These are phyloP conservation scores for Heliangelus exortis DNA, from an alignment of 2,797 vertebrate genomes.

Conservation along the genomic window DNA sequence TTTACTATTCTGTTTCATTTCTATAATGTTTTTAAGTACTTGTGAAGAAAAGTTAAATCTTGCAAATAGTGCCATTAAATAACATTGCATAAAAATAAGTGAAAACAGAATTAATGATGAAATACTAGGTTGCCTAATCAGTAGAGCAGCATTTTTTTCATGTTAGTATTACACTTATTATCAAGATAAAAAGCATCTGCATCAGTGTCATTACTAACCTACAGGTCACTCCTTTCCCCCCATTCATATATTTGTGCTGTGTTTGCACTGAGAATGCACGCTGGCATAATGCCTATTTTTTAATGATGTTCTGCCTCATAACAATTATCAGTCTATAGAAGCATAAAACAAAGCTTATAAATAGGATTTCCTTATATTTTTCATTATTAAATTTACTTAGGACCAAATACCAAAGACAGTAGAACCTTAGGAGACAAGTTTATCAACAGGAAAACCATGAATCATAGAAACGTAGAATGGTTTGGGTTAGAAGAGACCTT, in stretches of 20 bases:
- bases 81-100: not conserved
- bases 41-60: not conserved
- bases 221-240: not conserved
- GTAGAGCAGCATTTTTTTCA: not conserved
- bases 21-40: not conserved
- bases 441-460: not conserved
- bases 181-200: not conserved
- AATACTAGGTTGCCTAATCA: not conserved
- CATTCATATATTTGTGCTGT: not conserved
- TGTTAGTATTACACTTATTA: not conserved
- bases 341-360: not conserved
- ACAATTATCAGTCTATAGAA: not conserved
- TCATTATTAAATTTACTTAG: not conserved
- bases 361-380: not conserved
- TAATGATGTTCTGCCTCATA: not conserved
- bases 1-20: not conserved
- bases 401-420: not conserved
- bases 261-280: not conserved
- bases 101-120: not conserved
- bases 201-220: not conserved
- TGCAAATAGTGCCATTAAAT: not conserved
- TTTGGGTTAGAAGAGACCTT: no score
- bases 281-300: not conserved
- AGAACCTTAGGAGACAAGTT: not conserved
- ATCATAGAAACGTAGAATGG: no score